Base-by-base conservation (phyloP, 2,888 invertebrate species). In the Drosophila infuscata region DNA sequence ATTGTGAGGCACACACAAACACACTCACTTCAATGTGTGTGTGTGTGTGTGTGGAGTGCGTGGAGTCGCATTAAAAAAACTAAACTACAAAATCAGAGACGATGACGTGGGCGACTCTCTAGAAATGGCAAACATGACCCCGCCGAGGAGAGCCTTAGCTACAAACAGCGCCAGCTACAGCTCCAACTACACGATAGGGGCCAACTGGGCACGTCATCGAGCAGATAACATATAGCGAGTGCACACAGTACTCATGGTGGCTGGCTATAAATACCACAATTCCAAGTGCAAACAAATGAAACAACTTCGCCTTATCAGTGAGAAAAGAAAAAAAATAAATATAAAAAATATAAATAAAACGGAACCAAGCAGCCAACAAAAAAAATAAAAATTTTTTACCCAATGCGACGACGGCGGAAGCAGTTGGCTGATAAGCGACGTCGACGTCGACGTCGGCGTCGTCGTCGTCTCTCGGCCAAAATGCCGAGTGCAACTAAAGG, bases 231-330 rank as follows among this genome's bases (percentile, higher is more conserved):
- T 38, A 53, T 33, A 59, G 51, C 68, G 71, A 61, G 71, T 76
- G 49, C 73, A 48, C 60, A 56, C 61, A 46, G 58, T 52, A 56
- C 60, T 15, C 57, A 25, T 4, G 5, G 33, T 52, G 29, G 6
- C 25, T 33, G 67, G 67, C 89, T 86, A 83, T 75, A 87, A 89
- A 89, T 85, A 85, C 56, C 74, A 53, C 72, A 70, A 79, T 71
- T 79, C 89, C 85, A 80, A 89, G 85, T 85, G 85, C 85, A 85
- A 89, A 87, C 75, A 84, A 82, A 80, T 84, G 76, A 73, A 81
- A 74, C 76, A 70, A 54, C 56, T 62, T 57, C 70, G 70, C 62
- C 74, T 86, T 88, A 84, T 88, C 83, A 76, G 68, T 8, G 12
- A 65, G 43, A 54, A 70, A n/a, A 33, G 36, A 29, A 57, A 32